Evolutionary conservation across 2,113 vertebrate species (phyloP).

Genomic region (Leptosomus discolor): DNA sequence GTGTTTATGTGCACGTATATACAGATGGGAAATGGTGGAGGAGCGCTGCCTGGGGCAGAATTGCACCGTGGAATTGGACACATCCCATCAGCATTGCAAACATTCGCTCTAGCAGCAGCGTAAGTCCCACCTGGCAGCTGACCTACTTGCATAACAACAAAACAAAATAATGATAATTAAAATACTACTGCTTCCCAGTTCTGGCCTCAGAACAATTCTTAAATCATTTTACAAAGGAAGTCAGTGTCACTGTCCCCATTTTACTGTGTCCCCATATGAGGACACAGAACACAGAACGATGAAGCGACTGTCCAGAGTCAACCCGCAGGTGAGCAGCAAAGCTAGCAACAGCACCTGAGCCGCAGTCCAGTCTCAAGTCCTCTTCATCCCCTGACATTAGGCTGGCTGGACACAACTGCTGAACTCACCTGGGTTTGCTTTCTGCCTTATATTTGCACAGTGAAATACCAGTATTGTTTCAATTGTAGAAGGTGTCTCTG

Average conservation of each 20-base stretch:
- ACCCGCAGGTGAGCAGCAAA: background rate
- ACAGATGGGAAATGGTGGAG: background rate
- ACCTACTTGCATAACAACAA: constrained; percentile 22
- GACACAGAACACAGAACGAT: background rate
- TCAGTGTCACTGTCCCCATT: background rate
- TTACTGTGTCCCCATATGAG: background rate
- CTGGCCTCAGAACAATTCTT: background rate
- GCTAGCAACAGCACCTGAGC: background rate
- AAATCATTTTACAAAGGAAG: background rate
- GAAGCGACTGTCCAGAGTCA: background rate
- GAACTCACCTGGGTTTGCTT: background rate
- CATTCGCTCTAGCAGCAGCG: background rate
- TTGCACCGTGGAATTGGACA: background rate
- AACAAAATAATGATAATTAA: background rate
- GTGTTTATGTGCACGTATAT: background rate
- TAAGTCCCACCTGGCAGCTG: background rate
- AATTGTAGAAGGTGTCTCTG: background rate
- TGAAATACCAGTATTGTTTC: background rate
- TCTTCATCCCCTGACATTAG: background rate
- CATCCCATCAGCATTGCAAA: background rate
- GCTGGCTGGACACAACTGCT: background rate
- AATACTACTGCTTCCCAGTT: background rate
- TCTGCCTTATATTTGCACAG: background rate
- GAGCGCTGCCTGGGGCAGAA: background rate
- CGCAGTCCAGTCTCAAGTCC: accelerated